Base-by-base conservation (phyloP, 2,113 vertebrate species). In the Sinocyclocheilus anophthalmus region DNA sequence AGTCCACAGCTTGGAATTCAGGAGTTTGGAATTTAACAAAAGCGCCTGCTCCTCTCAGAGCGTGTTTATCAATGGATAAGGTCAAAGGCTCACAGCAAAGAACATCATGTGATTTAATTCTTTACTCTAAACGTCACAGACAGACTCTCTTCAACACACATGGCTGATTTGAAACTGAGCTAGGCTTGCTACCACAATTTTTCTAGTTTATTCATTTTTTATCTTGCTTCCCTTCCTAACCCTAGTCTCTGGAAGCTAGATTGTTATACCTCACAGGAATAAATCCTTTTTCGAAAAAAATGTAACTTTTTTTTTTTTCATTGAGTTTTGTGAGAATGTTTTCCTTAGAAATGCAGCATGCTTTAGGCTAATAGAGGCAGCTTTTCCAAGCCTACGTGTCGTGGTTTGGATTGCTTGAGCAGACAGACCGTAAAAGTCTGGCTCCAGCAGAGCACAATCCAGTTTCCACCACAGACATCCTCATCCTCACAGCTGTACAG, bases 1-100 rank as follows among this genome's bases (percentile, higher is more conserved):
- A 84, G 83, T 89, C 86, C 91, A 90, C 87, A 81, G 91, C 88
- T 89, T 92, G 91, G 92, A 93, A 93, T 93, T 91, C 89, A 90
- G 87, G 90, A 92, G 90, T 91, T 92, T 89, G 65, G 89, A 48
- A 6, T 4, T 16, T 10, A 82, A 94, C 93, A 94, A 94, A 94
- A 90, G 92, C 89, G 61, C 75, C 6, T 65, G 73, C 85, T 86
- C 11, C 2, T 87, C 76, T 72, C 55, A 67, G 82, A 90, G 92
- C 90, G 82, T 76, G 22, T 75, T 90, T 87, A 85, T 87, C 81
- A 88, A 86, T 88, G 84, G 85, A 65, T 42, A 85, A 88, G 91
- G 90, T 92, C 91, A 90, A 81, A 76, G 50, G 50, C 79, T 82
- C 39, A 50, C 50, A 77, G 81, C 84, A 59, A 53, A 82, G 84